Percentiles rank a stretch among this genome's conserved stretches.
Evolutionary conservation across 2,113 vertebrate species (phyloP).

Genomic region (Nothoprocta pentlandii): DNA sequence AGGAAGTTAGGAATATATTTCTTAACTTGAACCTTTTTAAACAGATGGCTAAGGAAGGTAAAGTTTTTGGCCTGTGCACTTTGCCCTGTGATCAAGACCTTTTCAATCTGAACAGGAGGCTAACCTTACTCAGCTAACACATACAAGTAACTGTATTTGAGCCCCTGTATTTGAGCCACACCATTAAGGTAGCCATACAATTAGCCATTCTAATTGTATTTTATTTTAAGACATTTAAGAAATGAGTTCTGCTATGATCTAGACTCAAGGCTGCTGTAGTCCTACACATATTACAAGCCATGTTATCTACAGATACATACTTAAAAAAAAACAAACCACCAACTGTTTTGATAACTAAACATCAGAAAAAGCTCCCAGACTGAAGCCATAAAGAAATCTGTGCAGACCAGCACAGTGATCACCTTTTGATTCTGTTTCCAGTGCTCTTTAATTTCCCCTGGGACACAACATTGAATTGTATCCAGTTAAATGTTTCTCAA

Average conservation of each 20-base stretch:
- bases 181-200: neutral
- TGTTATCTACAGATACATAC: neutral
- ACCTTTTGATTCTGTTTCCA: neutral
- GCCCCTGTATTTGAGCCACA: neutral
- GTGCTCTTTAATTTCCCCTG: neutral
- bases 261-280: neutral
- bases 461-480: neutral
- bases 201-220: neutral
- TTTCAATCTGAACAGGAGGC: neutral
- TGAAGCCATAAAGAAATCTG: slow-evolving; percentile 3
- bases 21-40: neutral
- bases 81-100: neutral
- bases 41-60: neutral
- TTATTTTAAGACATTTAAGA: neutral
- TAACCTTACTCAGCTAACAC: neutral
- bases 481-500: neutral
- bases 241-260: neutral
- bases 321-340: neutral
- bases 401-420: neutral
- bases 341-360: neutral
- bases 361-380: neutral
- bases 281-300: neutral
- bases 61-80: neutral
- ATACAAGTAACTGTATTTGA: neutral
- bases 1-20: neutral